Base-by-base conservation (phyloP, 2,113 vertebrate species). In the Oryzias javanicus region DNA sequence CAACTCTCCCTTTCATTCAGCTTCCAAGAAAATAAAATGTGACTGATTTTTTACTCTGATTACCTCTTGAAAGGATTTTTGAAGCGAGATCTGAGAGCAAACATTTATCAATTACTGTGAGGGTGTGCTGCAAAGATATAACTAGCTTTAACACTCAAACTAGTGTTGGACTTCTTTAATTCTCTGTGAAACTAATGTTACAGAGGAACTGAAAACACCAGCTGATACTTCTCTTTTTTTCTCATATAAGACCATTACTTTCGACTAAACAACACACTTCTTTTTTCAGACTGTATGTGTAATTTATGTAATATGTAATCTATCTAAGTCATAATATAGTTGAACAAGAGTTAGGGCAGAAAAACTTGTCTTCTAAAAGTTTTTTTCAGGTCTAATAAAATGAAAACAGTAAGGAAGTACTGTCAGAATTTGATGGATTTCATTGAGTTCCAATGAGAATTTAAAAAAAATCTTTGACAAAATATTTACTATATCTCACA, bases 191-290 rank as follows among this genome's bases (percentile, higher is more conserved):
- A 18, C 29, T 35, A 2, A 51, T n/a, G 73, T 66, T 74, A 78
- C 71, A 67, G 19, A 67, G 58, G 59, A 83, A 65, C 42, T 74
- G 64, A 79, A 73, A 67, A 49, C 2, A 48, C 1, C 61, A 81
- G 76, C 29, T 1, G 1, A 1, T 20, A 40, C 64, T 68, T 70
- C 17, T 6, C 5, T 2, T 57, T 64, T 45, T 55, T 13, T 3
- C 1, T 17, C 45, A 22, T 27, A 24, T 6, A 52, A 52, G 42
- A 45, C 24, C 20, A 40, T 14, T 0, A 46, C 42, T 20, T 72
- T 16, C 14, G 45, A 44, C 42, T 29, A 3, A 40, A 47, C 5
- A 58, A 19, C 53, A 42, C 0, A 0, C 7, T 3, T 0, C 1
- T 10, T 12, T 10, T 35, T 35, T 35, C 29, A 35, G 29, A 35